Evolutionary conservation across 2,797 vertebrate genomes (phyloP).

Genomic region (Odontamblyopus rebecca): DNA sequence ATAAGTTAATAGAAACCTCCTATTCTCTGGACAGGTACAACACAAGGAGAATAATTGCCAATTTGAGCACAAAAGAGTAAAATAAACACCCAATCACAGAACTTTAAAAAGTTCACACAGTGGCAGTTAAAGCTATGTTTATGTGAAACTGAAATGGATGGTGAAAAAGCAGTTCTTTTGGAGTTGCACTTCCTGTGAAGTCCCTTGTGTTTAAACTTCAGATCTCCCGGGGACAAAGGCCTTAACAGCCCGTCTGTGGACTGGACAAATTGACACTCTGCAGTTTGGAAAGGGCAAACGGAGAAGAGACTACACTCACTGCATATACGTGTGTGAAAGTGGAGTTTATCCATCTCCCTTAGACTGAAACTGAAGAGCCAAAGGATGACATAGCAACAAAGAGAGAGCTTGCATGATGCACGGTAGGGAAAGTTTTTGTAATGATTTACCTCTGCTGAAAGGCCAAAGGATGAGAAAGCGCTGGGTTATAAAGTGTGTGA

Average conservation of each 20-base stretch:
- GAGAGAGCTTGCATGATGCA: not conserved
- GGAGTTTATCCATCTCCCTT: not conserved
- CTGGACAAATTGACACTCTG: conserved; percentile 5
- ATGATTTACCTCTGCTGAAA: not conserved
- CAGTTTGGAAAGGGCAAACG: conserved; percentile 9
- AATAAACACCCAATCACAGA: not conserved
- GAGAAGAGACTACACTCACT: conserved; percentile 4
- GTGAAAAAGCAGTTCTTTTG: not conserved
- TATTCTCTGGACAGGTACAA: not conserved
- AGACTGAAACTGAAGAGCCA: not conserved
- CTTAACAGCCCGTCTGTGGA: conserved; percentile 8
- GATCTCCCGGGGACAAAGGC: conserved; percentile 1
- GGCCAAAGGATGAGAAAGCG: conserved; percentile 2
- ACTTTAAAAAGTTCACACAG: not conserved
- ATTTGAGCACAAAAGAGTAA: too few species aligned
- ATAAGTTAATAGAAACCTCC: not conserved
- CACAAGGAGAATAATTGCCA: too few species aligned
- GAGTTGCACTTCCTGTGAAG: conserved; percentile 2
- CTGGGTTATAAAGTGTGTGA: conserved; percentile 4
- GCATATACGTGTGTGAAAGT: not conserved
- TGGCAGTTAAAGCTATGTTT: not conserved
- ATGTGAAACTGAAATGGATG: not conserved
- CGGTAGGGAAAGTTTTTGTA: not conserved
- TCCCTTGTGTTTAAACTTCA: conserved; percentile 3
- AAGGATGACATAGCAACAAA: not conserved